Base-by-base conservation (phyloP, 1,140 invertebrate species). In the Augochlora pura region DNA sequence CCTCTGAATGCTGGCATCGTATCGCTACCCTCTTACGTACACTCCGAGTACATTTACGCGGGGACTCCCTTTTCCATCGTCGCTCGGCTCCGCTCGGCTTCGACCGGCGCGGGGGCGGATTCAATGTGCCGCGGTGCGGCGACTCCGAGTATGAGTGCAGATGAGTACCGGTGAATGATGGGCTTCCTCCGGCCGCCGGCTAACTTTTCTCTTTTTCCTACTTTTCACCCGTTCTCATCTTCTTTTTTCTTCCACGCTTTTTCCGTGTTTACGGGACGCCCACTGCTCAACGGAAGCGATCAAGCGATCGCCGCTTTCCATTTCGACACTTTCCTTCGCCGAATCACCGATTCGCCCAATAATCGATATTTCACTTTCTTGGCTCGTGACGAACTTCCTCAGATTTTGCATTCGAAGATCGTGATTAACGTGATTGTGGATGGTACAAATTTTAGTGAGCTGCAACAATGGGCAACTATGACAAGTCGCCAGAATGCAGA, bases 91-190 rank as follows among this genome's bases (percentile, higher is more conserved):
- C 4, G 32, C 32, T 4, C 32, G 32, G 32, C 32, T 32, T 32
- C 32, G 42, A 12, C 42, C 9, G 42, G 42, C 1, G 42, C 49
- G 49, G 49, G 60, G 21, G 23, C n/a, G 52, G 25, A 38, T 38
- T 62, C 38, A 65, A 75, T 75, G 38, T 66, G 42, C 18, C 23
- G 32, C 23, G 32, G 32, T 4, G 32, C 32, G 4, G 27, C 62
- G 16, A 77, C 63, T 57, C 68, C 62, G 60, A 71, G 49, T 65
- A 71, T 62, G 32, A 59, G 72, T 46, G 67, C 64, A 46, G 64
- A 84, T 49, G 60, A 60, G 54, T 52, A 39, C 60, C 46, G 46
- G 8, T 72, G 71, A 79, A 83, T 67, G 65, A 62, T 59, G n/a
- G 27, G 68, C 67, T 54, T 52, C 42, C 63, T 42, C 32, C 57